Evolutionary conservation across 2,113 vertebrate genomes (phyloP), one percentile per base, ranked within the genome.

Genomic region (Oxyruncus cristatus): DNA sequence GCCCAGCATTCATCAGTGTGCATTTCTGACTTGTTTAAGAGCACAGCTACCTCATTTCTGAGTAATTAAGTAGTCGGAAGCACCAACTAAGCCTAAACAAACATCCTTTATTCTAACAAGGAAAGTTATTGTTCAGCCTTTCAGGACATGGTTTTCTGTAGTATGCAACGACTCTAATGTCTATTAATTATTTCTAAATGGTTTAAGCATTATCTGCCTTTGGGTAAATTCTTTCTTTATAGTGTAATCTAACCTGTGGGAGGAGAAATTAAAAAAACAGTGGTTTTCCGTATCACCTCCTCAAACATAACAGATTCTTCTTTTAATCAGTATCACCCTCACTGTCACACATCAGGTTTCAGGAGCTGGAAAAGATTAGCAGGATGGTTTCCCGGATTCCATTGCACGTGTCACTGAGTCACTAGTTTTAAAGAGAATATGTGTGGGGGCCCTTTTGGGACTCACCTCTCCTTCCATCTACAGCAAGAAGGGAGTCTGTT

Each of bases 151-250:
- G 50, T 86, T 93, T 95, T 90, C 59, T 84, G 35, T 63, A 90
- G 22, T 15, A 42, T 68, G 79, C 82, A 81, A n/a, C 65, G 68
- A 89, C 83, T 97, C 22, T 63, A 52, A 90, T 61, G 59, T 76
- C 90, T 95, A 81, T 95, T 95, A 96, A 96, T 96, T 90, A 97
- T 97, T 97, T 88, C 75, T 91, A 88, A 96, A 87, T 63, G 59
- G 79, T 87, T 97, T 88, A 96, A 81, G 56, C 56, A 92, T 94
- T 95, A 91, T 92, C 47, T 93, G 88, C 85, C 83, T 93, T 94
- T 78, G 83, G 92, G 90, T 74, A 91, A 96, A 96, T 96, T 96
- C 90, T 86, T 97, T 91, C 61, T 78, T 42, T 92, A 39, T 46
- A 85, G 14, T 5, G 66, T 94, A 95, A 95, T 86, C 41, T 95